Evolutionary conservation across 1,140 invertebrate genomes (phyloP), one percentile per base, ranked within the genome.

Genomic region (Drosophila mauritiana): DNA sequence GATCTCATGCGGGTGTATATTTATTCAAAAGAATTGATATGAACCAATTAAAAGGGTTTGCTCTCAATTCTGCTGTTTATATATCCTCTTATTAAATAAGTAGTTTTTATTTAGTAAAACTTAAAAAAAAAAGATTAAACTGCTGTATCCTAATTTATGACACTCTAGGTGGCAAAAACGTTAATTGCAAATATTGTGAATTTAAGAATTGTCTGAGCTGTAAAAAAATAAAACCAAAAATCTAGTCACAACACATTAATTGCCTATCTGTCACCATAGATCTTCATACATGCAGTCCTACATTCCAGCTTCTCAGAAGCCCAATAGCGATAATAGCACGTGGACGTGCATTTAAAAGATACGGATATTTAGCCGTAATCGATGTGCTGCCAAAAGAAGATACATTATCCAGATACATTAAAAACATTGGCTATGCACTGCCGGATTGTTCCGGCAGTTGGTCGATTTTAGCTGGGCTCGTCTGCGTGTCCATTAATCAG

Each of bases 401-500:
- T 70, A 70, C 69, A 72, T 72, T 72, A 57, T 51, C 53, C 67
- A 72, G 39, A 53, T 63, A 65, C 42, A 46, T 52, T 62, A 43
- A 40, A 55, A 69, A 45, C 51, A 59, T 55, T 69, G 56, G 51
- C 52, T 37, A 58, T 64, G 57, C 72, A 68, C 27, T 43, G 22
- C 12, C 46, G 58, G 53, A 27, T 75, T 52, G 58, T 88, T 88
- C 79, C 75, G 79, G 75, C 82, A 76, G 37, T 62, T 43, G 51
- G 68, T 51, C 15, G 70, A 62, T 58, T 15, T 46, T 36, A 34
- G 37, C 61, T 43, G 22, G 54, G 22, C 34, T 40, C 34, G 48
- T 27, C 43, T 64, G 52, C 17, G 57, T 62, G 52, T 31, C 51
- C 74, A 80, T 80, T 86, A 82, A 86, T 86, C 83, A 86, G 78